These are phyloP conservation scores for Callyntrura guangdongensis DNA, from an alignment of 2,888 invertebrate genomes.

Conservation along the genomic window DNA sequence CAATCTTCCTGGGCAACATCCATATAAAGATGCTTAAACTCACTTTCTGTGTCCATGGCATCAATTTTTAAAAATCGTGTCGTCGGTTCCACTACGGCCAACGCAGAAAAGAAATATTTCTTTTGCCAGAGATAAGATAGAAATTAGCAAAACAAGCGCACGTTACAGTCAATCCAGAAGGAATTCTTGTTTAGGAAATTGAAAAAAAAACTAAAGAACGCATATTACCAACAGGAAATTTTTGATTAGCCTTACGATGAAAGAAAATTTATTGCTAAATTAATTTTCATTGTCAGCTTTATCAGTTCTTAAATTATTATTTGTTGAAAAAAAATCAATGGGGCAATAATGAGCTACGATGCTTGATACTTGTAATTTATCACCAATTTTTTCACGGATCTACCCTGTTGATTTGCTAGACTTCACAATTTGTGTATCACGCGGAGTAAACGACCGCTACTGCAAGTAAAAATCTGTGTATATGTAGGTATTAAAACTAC, in stretches of 20 bases:
- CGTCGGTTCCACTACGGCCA: too few species aligned
- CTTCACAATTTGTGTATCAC: conserved; percentile 14
- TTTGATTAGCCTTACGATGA: neutral
- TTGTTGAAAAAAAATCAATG: conserved; percentile 5
- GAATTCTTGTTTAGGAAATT: too few species aligned
- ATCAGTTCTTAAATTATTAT: conserved; percentile 37
- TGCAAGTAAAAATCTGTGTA: neutral
- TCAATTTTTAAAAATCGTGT: too few species aligned
- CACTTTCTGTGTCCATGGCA: too few species aligned
- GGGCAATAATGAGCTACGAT: conserved; percentile 17
- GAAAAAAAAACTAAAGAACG: too few species aligned
- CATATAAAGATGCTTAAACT: too few species aligned
- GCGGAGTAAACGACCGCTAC: conserved; percentile 29
- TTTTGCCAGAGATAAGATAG: too few species aligned
- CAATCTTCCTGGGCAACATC: too few species aligned
- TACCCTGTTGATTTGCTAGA: conserved; percentile 26
- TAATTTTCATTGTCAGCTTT: conserved; percentile 50
- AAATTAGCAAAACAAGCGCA: too few species aligned
- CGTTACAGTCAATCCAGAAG: too few species aligned
- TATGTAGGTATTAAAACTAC: neutral
- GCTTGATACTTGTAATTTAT: conserved; percentile 40
- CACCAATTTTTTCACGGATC: conserved; percentile 15
- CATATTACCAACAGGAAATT: neutral
- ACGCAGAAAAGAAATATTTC: too few species aligned
- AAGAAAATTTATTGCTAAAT: conserved; percentile 41